Evolutionary conservation across 1,140 invertebrate genomes (phyloP).

Genomic region (Caerostris extrusa): DNA sequence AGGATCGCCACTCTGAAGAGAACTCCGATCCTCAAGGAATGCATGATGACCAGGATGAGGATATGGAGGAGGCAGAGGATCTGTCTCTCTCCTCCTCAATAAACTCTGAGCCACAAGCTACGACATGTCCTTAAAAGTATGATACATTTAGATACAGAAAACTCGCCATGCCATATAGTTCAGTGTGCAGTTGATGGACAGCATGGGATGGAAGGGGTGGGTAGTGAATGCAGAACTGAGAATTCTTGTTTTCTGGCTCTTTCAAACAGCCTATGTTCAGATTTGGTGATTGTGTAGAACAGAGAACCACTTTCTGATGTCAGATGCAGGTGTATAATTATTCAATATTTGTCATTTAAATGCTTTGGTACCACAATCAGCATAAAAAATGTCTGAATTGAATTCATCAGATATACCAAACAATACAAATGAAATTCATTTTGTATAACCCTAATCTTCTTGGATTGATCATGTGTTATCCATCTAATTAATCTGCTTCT

Average conservation of each 20-base stretch:
- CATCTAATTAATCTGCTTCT: no score
- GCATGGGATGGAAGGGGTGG: neutral
- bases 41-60: conserved; percentile 61
- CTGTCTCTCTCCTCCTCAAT: conserved; percentile 74
- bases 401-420: no score
- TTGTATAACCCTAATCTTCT: no score
- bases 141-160: conserved; percentile 17
- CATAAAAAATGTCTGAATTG: no score
- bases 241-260: neutral
- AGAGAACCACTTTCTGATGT: no score
- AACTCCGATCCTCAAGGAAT: conserved; percentile 28
- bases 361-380: no score
- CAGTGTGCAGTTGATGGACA: conserved; percentile 40
- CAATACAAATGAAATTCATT: no score
- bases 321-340: no score
- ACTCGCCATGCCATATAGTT: conserved; percentile 28
- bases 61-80: conserved; percentile 75
- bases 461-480: no score
- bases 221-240: neutral
- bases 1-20: conserved; percentile 53
- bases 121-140: conserved; percentile 74
- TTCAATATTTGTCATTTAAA: no score
- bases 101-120: conserved; percentile 74
- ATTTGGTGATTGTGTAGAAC: neutral
- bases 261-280: neutral